Evolutionary conservation across 2,888 invertebrate species (phyloP).

Genomic region (Halictus quadricinctus): DNA sequence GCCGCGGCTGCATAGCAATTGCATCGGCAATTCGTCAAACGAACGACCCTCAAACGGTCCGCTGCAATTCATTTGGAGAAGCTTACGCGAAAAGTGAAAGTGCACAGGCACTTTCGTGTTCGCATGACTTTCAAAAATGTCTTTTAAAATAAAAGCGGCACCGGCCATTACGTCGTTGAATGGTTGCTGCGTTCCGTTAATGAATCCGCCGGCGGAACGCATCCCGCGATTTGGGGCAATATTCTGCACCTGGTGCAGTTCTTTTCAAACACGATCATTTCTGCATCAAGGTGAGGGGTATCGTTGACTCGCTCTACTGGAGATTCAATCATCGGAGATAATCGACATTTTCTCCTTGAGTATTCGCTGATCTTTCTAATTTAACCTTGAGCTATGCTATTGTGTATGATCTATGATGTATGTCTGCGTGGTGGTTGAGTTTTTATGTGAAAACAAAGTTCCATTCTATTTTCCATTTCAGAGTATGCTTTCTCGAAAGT

Average conservation of each 20-base stretch:
- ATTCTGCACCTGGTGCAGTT: neutral
- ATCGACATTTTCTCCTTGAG: neutral
- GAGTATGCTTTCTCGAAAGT: too few relatives aligned
- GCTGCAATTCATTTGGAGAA: neutral
- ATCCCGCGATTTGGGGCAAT: neutral
- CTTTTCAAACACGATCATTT: neutral
- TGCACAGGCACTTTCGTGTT: neutral
- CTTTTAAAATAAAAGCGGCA: too few relatives aligned
- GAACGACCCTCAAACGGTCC: too few relatives aligned
- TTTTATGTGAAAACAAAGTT: too few relatives aligned
- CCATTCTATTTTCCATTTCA: too few relatives aligned
- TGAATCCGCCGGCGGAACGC: neutral
- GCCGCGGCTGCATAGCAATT: too few relatives aligned
- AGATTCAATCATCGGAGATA: neutral
- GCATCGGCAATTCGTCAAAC: neutral
- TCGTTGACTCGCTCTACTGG: neutral
- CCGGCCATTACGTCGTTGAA: neutral
- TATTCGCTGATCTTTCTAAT: neutral
- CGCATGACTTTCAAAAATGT: neutral
- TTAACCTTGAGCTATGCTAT: neutral
- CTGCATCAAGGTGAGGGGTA: conserved; percentile 20
- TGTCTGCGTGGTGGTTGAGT: neutral
- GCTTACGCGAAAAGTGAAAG: conserved; percentile 25
- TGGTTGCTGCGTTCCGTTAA: conserved; percentile 10
- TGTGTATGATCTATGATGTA: neutral